Evolutionary conservation across 2,113 vertebrate species (phyloP).

Genomic region (Muntiacus reevesi): DNA sequence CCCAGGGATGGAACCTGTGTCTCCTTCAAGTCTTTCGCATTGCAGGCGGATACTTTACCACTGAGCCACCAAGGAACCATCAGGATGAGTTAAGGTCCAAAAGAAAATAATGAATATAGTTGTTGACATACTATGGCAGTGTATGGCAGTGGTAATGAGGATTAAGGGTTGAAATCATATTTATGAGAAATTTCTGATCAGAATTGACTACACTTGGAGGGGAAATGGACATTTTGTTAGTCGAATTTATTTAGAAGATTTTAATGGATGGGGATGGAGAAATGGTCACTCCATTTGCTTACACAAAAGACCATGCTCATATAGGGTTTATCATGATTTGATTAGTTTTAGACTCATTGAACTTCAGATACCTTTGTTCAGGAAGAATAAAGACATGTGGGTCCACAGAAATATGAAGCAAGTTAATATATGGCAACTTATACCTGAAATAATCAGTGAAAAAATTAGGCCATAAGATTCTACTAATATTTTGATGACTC

Average conservation of each 20-base stretch:
- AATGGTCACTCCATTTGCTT: background rate
- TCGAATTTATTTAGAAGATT: background rate
- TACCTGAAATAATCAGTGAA: background rate
- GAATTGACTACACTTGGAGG: background rate
- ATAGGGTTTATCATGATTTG: background rate
- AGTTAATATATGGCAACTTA: background rate
- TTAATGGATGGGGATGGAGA: background rate
- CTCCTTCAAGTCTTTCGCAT: background rate
- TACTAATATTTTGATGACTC: background rate
- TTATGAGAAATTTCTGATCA: background rate
- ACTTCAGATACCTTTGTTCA: background rate
- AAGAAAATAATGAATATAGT: background rate
- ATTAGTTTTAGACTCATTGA: background rate
- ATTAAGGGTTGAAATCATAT: background rate
- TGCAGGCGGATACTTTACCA: background rate
- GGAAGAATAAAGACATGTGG: background rate
- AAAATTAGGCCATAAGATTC: background rate
- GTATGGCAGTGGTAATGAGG: background rate
- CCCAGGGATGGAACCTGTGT: background rate
- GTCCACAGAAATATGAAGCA: background rate
- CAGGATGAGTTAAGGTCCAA: background rate
- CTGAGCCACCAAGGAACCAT: background rate
- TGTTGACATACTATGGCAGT: background rate
- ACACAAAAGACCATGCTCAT: background rate
- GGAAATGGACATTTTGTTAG: background rate